phyloP scores from a whole-genome alignment of 2,797 vertebrate genomes.

The Peromyscus attwateri region DNA sequence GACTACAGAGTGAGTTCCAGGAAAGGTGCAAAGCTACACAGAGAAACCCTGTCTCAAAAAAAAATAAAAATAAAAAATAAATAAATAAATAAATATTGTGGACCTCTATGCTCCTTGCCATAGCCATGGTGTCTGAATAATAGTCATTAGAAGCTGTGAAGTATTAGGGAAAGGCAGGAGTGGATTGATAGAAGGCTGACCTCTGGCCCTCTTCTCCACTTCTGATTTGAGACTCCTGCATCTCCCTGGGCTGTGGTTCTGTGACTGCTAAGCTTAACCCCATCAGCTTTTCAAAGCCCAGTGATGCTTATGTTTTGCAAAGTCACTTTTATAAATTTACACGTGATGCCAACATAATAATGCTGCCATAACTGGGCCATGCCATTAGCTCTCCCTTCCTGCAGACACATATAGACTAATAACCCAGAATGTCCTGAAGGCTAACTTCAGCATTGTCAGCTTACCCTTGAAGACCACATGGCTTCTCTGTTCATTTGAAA shows the following conservation, averaged over 20 bases:
- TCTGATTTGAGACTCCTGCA: background rate
- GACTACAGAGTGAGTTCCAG: too few species aligned
- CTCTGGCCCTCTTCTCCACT: background rate
- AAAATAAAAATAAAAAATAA: too few species aligned
- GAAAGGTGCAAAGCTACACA: too few species aligned
- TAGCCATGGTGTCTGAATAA: background rate
- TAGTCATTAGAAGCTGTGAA: background rate
- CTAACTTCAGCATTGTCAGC: background rate
- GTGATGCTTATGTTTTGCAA: background rate
- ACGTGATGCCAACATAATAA: background rate
- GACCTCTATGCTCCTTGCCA: background rate
- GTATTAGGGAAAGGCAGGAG: background rate
- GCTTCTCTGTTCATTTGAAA: constrained; percentile 32
- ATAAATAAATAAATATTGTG: background rate
- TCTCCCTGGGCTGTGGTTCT: background rate
- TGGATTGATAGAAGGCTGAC: background rate
- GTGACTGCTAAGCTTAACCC: background rate
- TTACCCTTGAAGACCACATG: background rate
- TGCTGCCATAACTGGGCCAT: background rate
- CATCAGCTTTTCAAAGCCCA: background rate
- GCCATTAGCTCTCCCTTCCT: background rate
- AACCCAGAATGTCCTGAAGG: background rate
- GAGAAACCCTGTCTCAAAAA: too few species aligned
- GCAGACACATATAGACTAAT: background rate
- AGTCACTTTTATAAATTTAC: background rate